phyloP scores from a whole-genome alignment of 2,888 invertebrate species.

The Cactoblastis cactorum region DNA sequence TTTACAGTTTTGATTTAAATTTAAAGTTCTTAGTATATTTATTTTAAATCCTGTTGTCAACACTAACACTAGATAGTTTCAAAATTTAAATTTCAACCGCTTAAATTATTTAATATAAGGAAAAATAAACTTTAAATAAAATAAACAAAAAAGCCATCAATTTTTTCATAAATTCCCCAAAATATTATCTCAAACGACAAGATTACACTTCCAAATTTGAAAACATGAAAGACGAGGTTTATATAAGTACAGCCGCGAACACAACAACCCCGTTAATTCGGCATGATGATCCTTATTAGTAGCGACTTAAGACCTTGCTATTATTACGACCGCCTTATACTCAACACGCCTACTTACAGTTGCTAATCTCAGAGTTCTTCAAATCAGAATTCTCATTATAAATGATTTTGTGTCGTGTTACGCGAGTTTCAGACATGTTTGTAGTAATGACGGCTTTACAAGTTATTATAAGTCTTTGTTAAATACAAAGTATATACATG shows the following conservation, averaged over 20 bases:
- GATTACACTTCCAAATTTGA: background rate
- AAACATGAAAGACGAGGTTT: slow-evolving; percentile 10
- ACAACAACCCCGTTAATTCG: slow-evolving; percentile 71
- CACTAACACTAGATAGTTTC: too few species aligned
- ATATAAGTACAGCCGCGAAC: slow-evolving; percentile 45
- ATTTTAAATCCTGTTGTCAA: too few species aligned
- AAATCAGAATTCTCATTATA: slow-evolving; percentile 2
- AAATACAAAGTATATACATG: too few species aligned
- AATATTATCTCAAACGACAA: background rate
- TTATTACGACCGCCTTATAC: slow-evolving; percentile 46
- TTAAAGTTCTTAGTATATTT: too few species aligned
- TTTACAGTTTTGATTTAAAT: too few species aligned
- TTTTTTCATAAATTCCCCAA: background rate
- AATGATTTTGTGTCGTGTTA: background rate
- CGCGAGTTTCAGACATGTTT: background rate
- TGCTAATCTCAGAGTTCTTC: background rate
- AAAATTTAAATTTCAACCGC: too few species aligned
- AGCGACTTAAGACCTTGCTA: slow-evolving; percentile 73
- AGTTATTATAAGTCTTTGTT: too few species aligned
- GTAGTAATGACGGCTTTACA: too few species aligned
- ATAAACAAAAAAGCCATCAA: background rate
- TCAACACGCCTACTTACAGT: slow-evolving; percentile 8
- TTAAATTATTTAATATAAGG: too few species aligned
- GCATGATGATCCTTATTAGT: slow-evolving; percentile 76
- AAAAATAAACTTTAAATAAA: too few species aligned